These are phyloP conservation scores for Oegoconia quadripuncta DNA, from an alignment of 2,888 invertebrate genomes.

Conservation along the genomic window DNA sequence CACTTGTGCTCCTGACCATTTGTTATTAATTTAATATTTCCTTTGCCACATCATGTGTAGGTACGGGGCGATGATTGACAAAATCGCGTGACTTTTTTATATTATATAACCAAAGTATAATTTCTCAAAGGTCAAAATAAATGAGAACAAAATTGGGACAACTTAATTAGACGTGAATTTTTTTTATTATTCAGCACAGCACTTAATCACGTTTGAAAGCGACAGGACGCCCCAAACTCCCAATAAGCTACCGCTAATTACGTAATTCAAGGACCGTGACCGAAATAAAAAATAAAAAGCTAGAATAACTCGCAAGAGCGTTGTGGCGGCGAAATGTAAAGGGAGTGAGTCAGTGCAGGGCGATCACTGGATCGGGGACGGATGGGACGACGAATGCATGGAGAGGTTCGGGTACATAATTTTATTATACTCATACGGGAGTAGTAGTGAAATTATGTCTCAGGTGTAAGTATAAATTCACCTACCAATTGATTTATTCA, in stretches of 20 bases:
- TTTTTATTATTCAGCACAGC: slow-evolving; percentile 39
- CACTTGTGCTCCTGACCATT: slow-evolving; percentile 64
- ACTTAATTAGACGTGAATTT: slow-evolving; percentile 24
- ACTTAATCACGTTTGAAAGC: slow-evolving; percentile 51
- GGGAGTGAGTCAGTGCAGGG: slow-evolving; percentile 46
- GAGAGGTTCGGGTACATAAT: slow-evolving; percentile 19
- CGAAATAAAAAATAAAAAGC: slow-evolving; percentile 59
- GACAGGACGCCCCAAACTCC: slow-evolving; percentile 50
- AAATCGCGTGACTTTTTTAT: slow-evolving; percentile 15
- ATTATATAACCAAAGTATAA: not conserved
- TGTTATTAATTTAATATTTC: slow-evolving; percentile 62
- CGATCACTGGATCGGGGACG: slow-evolving; percentile 23
- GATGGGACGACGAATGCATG: slow-evolving; percentile 20
- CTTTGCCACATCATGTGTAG: slow-evolving; percentile 50
- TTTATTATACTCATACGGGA: no score
- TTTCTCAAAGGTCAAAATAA: slow-evolving; percentile 10
- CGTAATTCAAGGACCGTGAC: slow-evolving; percentile 71
- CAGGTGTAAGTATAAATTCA: no score
- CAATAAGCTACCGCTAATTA: slow-evolving; percentile 71
- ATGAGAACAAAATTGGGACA: slow-evolving; percentile 16
- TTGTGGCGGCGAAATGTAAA: slow-evolving; percentile 58
- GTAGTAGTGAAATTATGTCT: no score
- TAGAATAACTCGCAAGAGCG: slow-evolving; percentile 47
- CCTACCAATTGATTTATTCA: no score
- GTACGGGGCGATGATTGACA: slow-evolving; percentile 19